Evolutionary conservation across 2,888 invertebrate species (phyloP), one percentile per base, ranked within the genome.

Genomic region (Epirrhoe alternata): DNA sequence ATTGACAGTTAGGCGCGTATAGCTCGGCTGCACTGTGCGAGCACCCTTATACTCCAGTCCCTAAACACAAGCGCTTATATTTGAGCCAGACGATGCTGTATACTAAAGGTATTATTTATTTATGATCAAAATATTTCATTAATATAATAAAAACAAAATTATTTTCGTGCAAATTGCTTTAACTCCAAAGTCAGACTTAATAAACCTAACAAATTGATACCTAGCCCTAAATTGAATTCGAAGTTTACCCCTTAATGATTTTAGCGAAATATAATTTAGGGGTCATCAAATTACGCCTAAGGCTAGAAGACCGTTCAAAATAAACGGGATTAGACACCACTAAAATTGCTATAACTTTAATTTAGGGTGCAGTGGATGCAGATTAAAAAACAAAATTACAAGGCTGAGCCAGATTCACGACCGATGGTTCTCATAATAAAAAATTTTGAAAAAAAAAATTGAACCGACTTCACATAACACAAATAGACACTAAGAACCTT

Each of bases 201-300:
- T 56, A 35, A 61, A 8, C 17, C 50, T 42, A 35, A 14, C 33
- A 35, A 62, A 66, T 59, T 68, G 33, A 50, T 67, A 52, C 66
- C 3, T 57, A 58, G 58, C 57, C 31, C 53, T 6, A 70, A 68
- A 72, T 71, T 73, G 7, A 66, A 58, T 68, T 33, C 33, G 64
- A 66, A 61, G 60, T 69, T 66, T n/a, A 47, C 24, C 45, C 58
- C 59, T 51, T 65, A 79, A 73, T 74, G 55, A 78, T 79, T 82
- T 81, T 71, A 78, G 72, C 69, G 60, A 69, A 83, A 82, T 78
- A 70, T 69, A 70, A 79, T 84, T 82, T 70, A 61, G 70, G 76
- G 75, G 72, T 76, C 76, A 77, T 81, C 81, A 76, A 72, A 77
- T 77, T 57, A 71, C 53, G 82, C 83, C 75, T 49, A 45, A 38